Evolutionary conservation across 2,797 vertebrate species (phyloP).

Genomic region (Onychomys leucogaster): DNA sequence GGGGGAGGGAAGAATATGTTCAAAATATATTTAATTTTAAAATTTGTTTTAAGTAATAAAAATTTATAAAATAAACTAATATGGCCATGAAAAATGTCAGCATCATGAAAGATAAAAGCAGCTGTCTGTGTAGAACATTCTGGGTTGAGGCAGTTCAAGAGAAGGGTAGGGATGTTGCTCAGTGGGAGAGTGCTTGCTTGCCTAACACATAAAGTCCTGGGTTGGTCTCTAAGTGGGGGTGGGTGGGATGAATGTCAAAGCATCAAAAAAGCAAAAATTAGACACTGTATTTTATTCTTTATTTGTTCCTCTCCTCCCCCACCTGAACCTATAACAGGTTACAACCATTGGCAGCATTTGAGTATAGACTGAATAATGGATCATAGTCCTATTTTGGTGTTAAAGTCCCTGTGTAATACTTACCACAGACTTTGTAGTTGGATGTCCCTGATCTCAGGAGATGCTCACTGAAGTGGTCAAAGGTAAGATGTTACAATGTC

Average conservation of each 20-base stretch:
- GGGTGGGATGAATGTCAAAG: not conserved
- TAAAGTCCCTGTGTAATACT: slow-evolving; percentile 13
- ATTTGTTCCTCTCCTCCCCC: not conserved
- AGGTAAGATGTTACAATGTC: not conserved
- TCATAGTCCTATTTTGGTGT: not conserved
- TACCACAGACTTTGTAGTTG: not conserved
- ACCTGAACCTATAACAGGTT: not conserved
- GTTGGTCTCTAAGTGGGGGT: not conserved
- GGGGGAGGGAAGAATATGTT: not conserved
- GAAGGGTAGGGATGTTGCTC: not conserved
- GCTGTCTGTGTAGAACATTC: not conserved
- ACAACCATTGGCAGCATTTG: not conserved
- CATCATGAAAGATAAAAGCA: not conserved
- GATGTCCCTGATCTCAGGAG: not conserved
- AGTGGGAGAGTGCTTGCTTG: no score
- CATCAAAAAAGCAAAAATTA: not conserved
- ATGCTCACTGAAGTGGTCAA: not conserved
- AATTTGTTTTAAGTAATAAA: not conserved
- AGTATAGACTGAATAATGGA: slow-evolving; percentile 20
- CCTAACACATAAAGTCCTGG: not conserved
- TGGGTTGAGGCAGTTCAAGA: not conserved
- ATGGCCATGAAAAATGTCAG: not conserved
- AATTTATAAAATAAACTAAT: not conserved
- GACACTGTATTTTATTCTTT: not conserved
- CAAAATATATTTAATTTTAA: not conserved